Evolutionary conservation across 2,113 vertebrate species (phyloP).

Genomic region (Atlantisia rogersi): DNA sequence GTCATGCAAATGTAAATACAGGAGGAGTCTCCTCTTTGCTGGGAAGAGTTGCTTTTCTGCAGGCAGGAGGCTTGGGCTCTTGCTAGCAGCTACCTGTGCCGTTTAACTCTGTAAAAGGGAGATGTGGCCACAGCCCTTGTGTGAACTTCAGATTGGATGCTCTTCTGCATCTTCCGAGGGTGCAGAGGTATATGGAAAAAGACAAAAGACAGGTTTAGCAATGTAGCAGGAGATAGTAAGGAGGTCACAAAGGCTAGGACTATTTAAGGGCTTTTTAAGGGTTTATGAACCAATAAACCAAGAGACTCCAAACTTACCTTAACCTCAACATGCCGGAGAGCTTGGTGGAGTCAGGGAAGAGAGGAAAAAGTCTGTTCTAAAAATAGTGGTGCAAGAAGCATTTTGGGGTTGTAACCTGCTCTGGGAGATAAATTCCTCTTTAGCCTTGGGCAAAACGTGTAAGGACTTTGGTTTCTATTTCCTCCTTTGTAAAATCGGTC

Average conservation of each 20-base stretch:
- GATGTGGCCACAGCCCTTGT: not conserved
- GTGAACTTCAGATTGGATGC: not conserved
- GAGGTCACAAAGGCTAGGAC: not conserved
- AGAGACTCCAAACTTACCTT: not conserved
- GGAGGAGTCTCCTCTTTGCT: not conserved
- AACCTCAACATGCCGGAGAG: not conserved
- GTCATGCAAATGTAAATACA: no score
- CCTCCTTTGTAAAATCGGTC: not conserved
- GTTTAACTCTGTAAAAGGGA: not conserved
- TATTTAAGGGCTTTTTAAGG: not conserved
- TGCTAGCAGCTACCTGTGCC: not conserved
- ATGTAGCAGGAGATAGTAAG: not conserved
- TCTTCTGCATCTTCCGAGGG: not conserved
- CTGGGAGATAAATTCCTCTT: not conserved
- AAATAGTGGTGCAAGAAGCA: not conserved
- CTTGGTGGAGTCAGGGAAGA: not conserved
- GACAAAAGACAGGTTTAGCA: not conserved
- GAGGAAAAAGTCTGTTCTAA: not conserved
- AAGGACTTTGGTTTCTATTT: not conserved
- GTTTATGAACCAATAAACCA: not conserved
- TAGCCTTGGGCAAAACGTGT: not conserved
- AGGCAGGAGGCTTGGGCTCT: not conserved
- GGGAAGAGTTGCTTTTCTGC: not conserved
- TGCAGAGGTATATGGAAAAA: not conserved
- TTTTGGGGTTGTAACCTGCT: not conserved